Evolutionary conservation across 2,888 invertebrate species (phyloP).

Genomic region (Homarus gammarus): DNA sequence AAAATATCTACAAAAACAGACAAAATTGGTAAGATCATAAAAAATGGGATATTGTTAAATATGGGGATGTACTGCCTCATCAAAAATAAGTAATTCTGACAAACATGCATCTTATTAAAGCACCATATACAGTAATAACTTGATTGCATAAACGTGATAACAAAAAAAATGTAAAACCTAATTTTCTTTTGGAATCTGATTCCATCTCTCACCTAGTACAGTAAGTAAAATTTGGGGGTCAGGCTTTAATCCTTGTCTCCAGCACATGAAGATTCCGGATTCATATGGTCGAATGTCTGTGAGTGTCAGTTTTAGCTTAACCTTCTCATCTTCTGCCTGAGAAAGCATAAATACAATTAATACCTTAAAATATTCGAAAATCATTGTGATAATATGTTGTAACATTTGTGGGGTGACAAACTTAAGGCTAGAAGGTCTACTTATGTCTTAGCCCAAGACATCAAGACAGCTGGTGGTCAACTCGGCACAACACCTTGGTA

Average conservation of each 20-base stretch:
- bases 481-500: too few relatives aligned
- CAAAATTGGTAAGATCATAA: too few relatives aligned
- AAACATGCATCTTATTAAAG: neutral
- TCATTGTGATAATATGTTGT: neutral
- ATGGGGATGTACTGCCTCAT: neutral
- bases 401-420: too few relatives aligned
- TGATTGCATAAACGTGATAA: too few relatives aligned
- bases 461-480: too few relatives aligned
- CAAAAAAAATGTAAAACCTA: too few relatives aligned
- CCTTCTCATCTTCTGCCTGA: constrained; percentile 36
- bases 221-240: constrained; percentile 72
- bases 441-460: too few relatives aligned
- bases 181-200: too few relatives aligned
- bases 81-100: neutral
- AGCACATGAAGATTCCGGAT: constrained; percentile 75
- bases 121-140: too few relatives aligned
- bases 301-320: constrained; percentile 60
- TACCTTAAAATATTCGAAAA: neutral
- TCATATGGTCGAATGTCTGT: constrained; percentile 58
- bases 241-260: constrained; percentile 69
- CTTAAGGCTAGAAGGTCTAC: too few relatives aligned
- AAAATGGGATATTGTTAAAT: too few relatives aligned
- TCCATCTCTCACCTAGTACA: constrained; percentile 60
- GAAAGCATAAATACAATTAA: neutral
- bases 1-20: too few relatives aligned